Evolutionary conservation across 2,113 vertebrate genomes (phyloP).

Genomic region (Pongo pygmaeus): DNA sequence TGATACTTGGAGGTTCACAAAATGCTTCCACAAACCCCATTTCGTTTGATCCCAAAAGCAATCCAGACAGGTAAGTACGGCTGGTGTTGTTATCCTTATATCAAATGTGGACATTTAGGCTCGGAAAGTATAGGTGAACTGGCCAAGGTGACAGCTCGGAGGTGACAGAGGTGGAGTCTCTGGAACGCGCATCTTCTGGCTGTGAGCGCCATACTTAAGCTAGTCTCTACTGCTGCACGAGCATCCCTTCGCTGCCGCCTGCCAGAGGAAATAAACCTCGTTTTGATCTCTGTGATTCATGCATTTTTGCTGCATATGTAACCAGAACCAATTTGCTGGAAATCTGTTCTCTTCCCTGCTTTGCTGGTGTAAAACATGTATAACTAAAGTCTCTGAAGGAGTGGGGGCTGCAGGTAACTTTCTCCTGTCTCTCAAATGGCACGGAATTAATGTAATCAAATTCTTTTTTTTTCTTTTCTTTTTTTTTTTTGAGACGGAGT

Average conservation of each 20-base stretch:
- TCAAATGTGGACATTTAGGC: not conserved
- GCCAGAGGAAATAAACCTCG: not conserved
- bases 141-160: not conserved
- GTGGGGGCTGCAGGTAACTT: not conserved
- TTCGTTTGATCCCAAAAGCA: not conserved
- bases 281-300: not conserved
- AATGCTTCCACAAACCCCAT: not conserved
- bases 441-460: not conserved
- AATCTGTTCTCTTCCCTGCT: not conserved
- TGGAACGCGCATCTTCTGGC: not conserved
- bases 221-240: not conserved
- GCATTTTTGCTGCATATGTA: not conserved
- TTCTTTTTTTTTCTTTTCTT: no score
- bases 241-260: not conserved
- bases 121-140: not conserved
- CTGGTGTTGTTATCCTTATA: not conserved
- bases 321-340: not conserved
- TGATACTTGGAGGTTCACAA: not conserved
- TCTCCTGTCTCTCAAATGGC: not conserved
- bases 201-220: no score
- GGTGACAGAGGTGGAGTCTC: not conserved
- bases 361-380: not conserved
- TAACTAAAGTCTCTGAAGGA: not conserved
- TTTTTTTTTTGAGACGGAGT: no score
- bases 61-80: not conserved